Percentiles rank a stretch among this genome's conserved stretches.
Evolutionary conservation across 2,888 invertebrate genomes (phyloP).

Genomic region (Automeris io): DNA sequence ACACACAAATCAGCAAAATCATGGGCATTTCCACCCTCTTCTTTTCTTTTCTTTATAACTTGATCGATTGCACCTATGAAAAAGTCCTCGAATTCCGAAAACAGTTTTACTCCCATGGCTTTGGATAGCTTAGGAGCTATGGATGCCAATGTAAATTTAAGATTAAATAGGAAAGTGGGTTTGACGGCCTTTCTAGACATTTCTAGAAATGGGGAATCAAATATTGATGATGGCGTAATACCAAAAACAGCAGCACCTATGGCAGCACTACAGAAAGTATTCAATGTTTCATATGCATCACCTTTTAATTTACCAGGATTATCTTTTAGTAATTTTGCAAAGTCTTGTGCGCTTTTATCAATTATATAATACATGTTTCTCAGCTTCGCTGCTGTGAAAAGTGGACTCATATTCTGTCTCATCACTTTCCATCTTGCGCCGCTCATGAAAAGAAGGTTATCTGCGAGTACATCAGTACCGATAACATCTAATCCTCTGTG

Average conservation of each 20-base stretch:
- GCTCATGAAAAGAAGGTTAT: slow-evolving; percentile 36
- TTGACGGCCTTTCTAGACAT: slow-evolving; percentile 25
- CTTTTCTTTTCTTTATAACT: slow-evolving; percentile 35
- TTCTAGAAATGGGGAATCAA: slow-evolving; percentile 43
- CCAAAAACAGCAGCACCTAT: slow-evolving; percentile 55
- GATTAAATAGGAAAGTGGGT: slow-evolving; percentile 21
- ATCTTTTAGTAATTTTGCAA: slow-evolving; percentile 31
- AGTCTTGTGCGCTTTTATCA: slow-evolving; percentile 44
- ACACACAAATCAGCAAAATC: slow-evolving; percentile 53
- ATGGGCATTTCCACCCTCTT: slow-evolving; percentile 33
- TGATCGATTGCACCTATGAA: slow-evolving; percentile 48
- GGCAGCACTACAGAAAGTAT: slow-evolving; percentile 36
- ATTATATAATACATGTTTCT: slow-evolving; percentile 53
- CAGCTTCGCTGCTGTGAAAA: slow-evolving; percentile 50
- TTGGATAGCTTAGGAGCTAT: slow-evolving; percentile 23
- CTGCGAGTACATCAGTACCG: slow-evolving; percentile 33
- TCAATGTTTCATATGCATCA: slow-evolving; percentile 27
- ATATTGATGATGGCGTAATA: slow-evolving; percentile 38
- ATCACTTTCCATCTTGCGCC: slow-evolving; percentile 49
- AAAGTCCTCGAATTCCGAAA: slow-evolving; percentile 35
- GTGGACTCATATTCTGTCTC: slow-evolving; percentile 44
- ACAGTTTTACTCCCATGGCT: slow-evolving; percentile 31
- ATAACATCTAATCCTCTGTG: slow-evolving; percentile 32
- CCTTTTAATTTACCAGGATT: slow-evolving; percentile 28
- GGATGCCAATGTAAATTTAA: slow-evolving; percentile 26